phyloP scores from a whole-genome alignment of 2,113 vertebrate genomes.

The Periophthalmodon schlosseri region DNA sequence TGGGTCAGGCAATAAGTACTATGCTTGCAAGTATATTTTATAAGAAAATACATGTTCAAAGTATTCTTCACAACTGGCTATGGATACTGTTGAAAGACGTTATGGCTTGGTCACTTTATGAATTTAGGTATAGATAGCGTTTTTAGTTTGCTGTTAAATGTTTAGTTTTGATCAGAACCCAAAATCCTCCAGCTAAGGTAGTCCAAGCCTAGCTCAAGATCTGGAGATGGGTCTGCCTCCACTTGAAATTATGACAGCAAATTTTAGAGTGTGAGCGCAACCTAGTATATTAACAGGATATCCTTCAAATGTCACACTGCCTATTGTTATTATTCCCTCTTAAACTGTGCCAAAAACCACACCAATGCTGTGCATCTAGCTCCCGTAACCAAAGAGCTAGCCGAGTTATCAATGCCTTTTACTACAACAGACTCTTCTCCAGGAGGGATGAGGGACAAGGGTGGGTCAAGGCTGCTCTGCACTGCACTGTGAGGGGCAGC shows the following conservation, averaged over 20 bases:
- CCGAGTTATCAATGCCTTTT: slow-evolving; percentile 14
- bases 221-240: too few relatives aligned
- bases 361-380: not conserved
- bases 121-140: not conserved
- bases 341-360: not conserved
- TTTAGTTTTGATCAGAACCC: not conserved
- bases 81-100: not conserved
- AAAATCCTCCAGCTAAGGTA: too few relatives aligned
- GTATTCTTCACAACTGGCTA: not conserved
- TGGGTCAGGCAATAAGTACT: not conserved
- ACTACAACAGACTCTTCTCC: slow-evolving; percentile 5
- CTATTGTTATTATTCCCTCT: not conserved
- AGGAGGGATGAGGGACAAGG: slow-evolving; percentile 8
- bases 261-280: not conserved
- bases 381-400: not conserved
- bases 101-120: not conserved
- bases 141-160: not conserved
- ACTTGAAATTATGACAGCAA: not conserved
- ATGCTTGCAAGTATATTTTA: not conserved
- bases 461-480: slow-evolving; percentile 16
- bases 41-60: not conserved
- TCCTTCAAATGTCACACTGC: not conserved
- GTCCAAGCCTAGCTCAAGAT: too few relatives aligned
- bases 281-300: not conserved
- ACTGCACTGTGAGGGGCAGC: slow-evolving; percentile 29